phyloP scores from a whole-genome alignment of 2,888 invertebrate species.

The Willowsia nigromaculata region DNA sequence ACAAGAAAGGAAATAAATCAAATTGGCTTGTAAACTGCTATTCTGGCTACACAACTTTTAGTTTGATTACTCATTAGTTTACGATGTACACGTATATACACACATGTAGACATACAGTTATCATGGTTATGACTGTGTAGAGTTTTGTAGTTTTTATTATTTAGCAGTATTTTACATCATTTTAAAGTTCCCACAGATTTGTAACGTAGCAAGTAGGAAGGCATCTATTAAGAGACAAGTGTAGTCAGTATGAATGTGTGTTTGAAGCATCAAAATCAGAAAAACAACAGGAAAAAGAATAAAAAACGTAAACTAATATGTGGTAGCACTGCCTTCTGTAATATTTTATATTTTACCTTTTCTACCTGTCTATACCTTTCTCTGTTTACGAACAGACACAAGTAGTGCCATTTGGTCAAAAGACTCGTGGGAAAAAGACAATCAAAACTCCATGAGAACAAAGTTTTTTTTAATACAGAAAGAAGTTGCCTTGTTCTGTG shows the following conservation, averaged over 20 bases:
- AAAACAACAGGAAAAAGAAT: slow-evolving; percentile 19
- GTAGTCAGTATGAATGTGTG: not conserved
- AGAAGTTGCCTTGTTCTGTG: not conserved
- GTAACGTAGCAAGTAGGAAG: not conserved
- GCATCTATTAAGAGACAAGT: not conserved
- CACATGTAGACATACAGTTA: not conserved
- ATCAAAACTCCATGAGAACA: slow-evolving; percentile 76
- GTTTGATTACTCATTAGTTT: not conserved
- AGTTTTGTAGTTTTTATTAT: slow-evolving; percentile 15
- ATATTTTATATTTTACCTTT: not conserved
- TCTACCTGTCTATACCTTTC: not conserved
- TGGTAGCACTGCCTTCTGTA: not conserved
- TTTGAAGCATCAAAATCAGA: not conserved
- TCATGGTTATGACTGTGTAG: not conserved
- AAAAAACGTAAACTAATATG: not conserved
- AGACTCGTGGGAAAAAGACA: slow-evolving; percentile 77
- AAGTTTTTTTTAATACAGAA: slow-evolving; percentile 20
- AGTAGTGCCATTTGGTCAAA: slow-evolving; percentile 73
- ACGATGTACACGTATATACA: not conserved
- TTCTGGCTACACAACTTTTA: not conserved
- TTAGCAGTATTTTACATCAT: slow-evolving; percentile 4
- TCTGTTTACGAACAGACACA: not conserved
- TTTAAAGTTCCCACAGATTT: slow-evolving; percentile 25
- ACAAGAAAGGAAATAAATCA: not conserved
- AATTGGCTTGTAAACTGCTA: not conserved